Percentiles rank a stretch among this genome's conserved stretches.
phyloP scores from a whole-genome alignment of 2,888 invertebrate species.

The Dynastes hyllus region DNA sequence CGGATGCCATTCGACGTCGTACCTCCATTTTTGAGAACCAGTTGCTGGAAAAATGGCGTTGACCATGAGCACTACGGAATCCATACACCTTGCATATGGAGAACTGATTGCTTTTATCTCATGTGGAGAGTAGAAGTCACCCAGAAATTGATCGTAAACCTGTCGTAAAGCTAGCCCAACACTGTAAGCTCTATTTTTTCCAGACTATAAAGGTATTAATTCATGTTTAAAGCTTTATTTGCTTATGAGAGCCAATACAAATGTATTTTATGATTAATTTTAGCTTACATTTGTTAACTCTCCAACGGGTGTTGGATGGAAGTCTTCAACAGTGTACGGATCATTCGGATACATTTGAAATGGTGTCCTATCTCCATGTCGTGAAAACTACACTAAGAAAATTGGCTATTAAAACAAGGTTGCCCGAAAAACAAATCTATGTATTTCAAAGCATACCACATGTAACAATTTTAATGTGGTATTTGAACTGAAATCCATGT shows the following conservation, averaged over 20 bases:
- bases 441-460: background rate
- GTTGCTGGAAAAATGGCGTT: conserved; percentile 48
- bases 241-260: background rate
- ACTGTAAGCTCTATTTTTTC: conserved; percentile 49
- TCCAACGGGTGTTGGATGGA: conserved; percentile 82
- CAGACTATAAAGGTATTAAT: conserved; percentile 1
- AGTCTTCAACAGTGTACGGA: conserved; percentile 75
- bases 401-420: background rate
- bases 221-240: background rate
- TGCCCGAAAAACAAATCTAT: background rate
- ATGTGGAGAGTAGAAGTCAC: conserved; percentile 28
- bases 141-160: conserved; percentile 48
- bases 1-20: conserved; percentile 49
- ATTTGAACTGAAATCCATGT: too few species aligned
- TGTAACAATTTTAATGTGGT: background rate
- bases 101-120: conserved; percentile 37
- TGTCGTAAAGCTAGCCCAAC: conserved; percentile 38
- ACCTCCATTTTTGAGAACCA: conserved; percentile 20
- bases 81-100: conserved; percentile 37
- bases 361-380: conserved; percentile 85
- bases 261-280: too few species aligned
- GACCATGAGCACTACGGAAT: conserved; percentile 38
- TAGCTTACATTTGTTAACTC: conserved; percentile 79
- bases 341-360: conserved; percentile 80
- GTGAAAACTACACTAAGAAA: conserved; percentile 73